Conservation (phyloP, 2,797 vertebrate species). For the Helicolenus hilgendorfi region DNA sequence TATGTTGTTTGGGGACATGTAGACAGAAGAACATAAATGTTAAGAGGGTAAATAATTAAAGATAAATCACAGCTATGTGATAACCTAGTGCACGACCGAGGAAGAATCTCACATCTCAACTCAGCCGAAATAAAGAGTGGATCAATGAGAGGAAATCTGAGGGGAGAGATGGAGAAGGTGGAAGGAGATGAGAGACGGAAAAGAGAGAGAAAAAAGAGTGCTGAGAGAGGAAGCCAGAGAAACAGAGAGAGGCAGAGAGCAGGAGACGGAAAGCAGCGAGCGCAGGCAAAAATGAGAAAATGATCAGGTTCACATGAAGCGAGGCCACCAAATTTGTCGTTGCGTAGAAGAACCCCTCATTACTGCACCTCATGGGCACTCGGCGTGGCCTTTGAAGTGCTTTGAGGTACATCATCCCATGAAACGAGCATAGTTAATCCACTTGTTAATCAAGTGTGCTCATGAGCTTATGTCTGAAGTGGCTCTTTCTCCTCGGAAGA, state of each 20-base stretch:
- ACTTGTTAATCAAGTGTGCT: constrained; percentile 92
- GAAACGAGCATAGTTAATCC: constrained; percentile 92
- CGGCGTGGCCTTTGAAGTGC: constrained; percentile 91
- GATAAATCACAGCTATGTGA: constrained; percentile 15
- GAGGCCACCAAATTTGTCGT: constrained; percentile 81
- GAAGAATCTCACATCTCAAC: constrained; percentile 43
- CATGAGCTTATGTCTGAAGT: constrained; percentile 88
- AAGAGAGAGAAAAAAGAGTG: neutral
- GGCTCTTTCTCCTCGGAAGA: constrained; percentile 85
- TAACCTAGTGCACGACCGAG: constrained; percentile 2
- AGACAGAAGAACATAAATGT: neutral
- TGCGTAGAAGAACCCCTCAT: constrained; percentile 87
- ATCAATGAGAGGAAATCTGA: constrained; percentile 70
- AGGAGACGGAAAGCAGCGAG: constrained; percentile 49
- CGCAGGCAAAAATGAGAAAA: constrained; percentile 74
- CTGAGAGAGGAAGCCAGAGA: constrained; percentile 20
- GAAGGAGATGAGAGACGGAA: constrained; percentile 55
- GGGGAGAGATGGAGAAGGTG: constrained; percentile 54
- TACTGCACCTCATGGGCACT: constrained; percentile 89
- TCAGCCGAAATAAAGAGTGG: constrained; percentile 53
- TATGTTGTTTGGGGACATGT: neutral
- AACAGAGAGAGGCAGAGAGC: constrained; percentile 35
- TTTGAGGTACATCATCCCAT: constrained; percentile 91
- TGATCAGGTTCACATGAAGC: constrained; percentile 77
- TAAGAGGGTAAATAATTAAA: constrained; percentile 6